A percentile compares a stretch with the other conserved stretches of the same genome.
Evolutionary conservation across 1,140 invertebrate genomes (phyloP).

Genomic region (Parapsyche elsis): DNA sequence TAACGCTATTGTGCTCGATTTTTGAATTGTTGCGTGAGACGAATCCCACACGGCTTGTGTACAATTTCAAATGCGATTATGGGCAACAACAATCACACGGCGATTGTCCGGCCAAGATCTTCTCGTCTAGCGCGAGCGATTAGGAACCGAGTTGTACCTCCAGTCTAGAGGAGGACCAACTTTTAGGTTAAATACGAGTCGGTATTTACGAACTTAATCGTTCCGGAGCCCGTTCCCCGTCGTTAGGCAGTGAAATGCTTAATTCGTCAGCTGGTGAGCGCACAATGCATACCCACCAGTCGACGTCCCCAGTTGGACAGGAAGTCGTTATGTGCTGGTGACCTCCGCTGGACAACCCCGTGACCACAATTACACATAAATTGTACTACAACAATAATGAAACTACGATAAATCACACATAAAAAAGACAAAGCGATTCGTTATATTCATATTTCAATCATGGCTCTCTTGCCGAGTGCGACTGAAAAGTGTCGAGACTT

Average conservation of each 20-base stretch:
- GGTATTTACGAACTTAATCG: constrained; percentile 32
- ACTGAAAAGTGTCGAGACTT: background rate
- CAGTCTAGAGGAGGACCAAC: too few species aligned
- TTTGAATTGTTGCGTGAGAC: too few species aligned
- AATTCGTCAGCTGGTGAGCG: constrained; percentile 43
- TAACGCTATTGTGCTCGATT: too few species aligned
- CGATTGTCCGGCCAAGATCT: constrained; percentile 2
- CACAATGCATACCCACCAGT: constrained; percentile 26
- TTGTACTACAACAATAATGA: constrained; percentile 36
- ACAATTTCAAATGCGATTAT: background rate
- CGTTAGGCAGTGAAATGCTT: constrained; percentile 44
- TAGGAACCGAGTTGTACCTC: background rate
- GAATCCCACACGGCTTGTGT: background rate
- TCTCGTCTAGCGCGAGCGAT: background rate
- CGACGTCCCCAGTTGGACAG: constrained; percentile 27
- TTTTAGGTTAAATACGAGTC: too few species aligned
- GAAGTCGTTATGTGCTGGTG: constrained; percentile 54
- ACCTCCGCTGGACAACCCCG: constrained; percentile 46
- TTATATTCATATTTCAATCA: constrained; percentile 5
- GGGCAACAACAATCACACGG: background rate
- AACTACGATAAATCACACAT: constrained; percentile 35
- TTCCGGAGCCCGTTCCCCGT: constrained; percentile 31
- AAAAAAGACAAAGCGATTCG: background rate
- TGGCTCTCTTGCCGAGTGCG: background rate
- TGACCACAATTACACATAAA: constrained; percentile 49